These are phyloP conservation scores for Eufriesea mexicana DNA, from an alignment of 1,140 invertebrate species.

Conservation along the genomic window DNA sequence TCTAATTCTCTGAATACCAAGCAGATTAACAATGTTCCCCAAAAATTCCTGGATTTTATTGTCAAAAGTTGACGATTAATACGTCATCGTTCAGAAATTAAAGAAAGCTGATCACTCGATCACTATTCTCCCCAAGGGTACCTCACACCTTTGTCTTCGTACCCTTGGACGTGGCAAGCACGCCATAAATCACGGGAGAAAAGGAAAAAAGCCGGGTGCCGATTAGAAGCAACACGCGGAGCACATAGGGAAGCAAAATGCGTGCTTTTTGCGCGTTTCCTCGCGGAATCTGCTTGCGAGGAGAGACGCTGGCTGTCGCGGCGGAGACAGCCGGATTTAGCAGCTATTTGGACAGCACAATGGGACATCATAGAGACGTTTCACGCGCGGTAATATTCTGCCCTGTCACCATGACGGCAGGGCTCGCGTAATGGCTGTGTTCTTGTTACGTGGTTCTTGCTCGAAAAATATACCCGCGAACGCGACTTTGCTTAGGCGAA, in stretches of 20 bases:
- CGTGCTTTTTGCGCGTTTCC: neutral
- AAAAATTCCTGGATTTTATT: too few relatives aligned
- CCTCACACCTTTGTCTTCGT: too few relatives aligned
- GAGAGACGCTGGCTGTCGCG: constrained; percentile 9
- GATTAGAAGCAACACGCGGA: neutral
- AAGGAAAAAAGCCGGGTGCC: neutral
- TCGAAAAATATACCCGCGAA: neutral
- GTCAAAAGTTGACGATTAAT: too few relatives aligned
- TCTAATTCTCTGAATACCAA: too few relatives aligned
- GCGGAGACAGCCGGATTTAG: constrained; percentile 25
- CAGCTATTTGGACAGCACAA: constrained; percentile 30
- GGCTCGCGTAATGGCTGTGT: constrained; percentile 12
- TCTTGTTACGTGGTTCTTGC: constrained; percentile 3
- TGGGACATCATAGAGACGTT: constrained; percentile 33
- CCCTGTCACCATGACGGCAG: constrained; percentile 25
- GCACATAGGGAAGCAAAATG: neutral
- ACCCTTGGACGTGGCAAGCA: too few relatives aligned
- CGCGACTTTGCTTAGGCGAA: neutral
- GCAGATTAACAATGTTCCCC: too few relatives aligned
- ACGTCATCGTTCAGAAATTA: too few relatives aligned
- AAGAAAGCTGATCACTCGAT: too few relatives aligned
- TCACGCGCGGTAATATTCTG: constrained; percentile 27
- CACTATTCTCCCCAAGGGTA: too few relatives aligned
- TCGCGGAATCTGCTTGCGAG: constrained; percentile 15
- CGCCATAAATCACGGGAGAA: neutral